A percentile compares a stretch with the other conserved stretches of the same genome.
phyloP scores from a whole-genome alignment of 2,113 vertebrate genomes.

The Oplegnathus fasciatus region DNA sequence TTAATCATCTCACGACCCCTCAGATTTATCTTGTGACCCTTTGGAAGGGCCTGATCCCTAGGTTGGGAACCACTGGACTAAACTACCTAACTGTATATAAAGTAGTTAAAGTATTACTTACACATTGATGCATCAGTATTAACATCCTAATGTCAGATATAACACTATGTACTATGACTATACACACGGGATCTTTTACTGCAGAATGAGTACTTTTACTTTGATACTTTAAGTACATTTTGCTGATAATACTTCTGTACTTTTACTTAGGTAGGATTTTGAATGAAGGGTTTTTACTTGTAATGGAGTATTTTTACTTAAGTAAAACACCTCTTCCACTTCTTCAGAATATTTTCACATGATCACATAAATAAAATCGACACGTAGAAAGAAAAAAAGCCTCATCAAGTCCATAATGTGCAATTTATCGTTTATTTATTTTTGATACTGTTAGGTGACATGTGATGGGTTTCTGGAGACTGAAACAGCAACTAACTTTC shows the following conservation, averaged over 20 bases:
- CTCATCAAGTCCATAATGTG: conserved; percentile 34
- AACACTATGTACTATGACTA: not conserved
- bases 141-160: not conserved
- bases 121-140: not conserved
- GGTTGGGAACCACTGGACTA: no score
- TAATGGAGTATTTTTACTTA: not conserved
- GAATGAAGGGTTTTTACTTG: not conserved
- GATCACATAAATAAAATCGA: not conserved
- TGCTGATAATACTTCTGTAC: not conserved
- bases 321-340: not conserved
- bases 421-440: conserved; percentile 67
- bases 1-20: no score
- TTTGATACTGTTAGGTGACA: conserved; percentile 62
- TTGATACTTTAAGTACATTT: not conserved
- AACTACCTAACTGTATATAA: not conserved
- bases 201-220: not conserved
- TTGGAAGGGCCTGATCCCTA: no score
- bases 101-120: not conserved
- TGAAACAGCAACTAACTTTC: conserved; percentile 44
- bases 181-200: not conserved
- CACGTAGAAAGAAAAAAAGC: not conserved
- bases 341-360: not conserved
- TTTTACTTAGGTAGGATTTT: not conserved
- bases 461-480: conserved; percentile 59
- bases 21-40: no score